Conservation (phyloP, 2,113 vertebrate species). For the Clupea harengus region DNA sequence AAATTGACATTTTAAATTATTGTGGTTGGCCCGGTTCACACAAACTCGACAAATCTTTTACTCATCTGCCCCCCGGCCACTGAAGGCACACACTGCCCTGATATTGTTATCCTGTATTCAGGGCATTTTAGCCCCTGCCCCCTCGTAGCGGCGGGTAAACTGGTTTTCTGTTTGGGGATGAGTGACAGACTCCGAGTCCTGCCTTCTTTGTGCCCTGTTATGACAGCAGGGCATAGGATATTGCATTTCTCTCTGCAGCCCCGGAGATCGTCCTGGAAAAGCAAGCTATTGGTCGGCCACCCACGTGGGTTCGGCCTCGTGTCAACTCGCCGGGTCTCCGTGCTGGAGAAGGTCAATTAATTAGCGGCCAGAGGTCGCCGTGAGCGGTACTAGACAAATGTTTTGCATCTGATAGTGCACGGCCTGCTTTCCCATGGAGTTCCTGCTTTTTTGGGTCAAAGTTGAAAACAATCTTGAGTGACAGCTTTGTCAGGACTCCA, state of each 20-base stretch:
- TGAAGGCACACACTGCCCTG: background rate
- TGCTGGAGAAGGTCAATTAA: conserved; percentile 24
- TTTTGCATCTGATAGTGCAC: conserved; percentile 21
- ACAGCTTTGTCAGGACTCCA: background rate
- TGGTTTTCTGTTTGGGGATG: conserved; percentile 8
- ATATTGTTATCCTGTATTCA: background rate
- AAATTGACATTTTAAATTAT: background rate
- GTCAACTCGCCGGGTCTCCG: background rate
- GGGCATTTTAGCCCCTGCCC: background rate
- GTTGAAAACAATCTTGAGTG: background rate
- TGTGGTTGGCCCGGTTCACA: conserved; percentile 1
- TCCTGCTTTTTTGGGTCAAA: background rate
- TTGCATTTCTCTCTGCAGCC: conserved; percentile 58
- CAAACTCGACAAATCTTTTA: conserved; percentile 1
- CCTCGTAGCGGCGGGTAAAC: background rate
- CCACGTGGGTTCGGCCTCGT: conserved; percentile 48
- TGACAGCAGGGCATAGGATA: conserved; percentile 58
- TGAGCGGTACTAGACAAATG: conserved; percentile 26
- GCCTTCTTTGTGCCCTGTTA: conserved; percentile 56
- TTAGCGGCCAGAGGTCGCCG: background rate
- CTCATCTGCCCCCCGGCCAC: background rate
- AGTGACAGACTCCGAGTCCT: conserved; percentile 63
- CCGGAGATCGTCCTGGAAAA: conserved; percentile 59
- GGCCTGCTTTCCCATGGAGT: conserved; percentile 5
- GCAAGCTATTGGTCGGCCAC: conserved; percentile 62